phyloP scores from a whole-genome alignment of 2,797 vertebrate species.

The Bradypodion pumilum region DNA sequence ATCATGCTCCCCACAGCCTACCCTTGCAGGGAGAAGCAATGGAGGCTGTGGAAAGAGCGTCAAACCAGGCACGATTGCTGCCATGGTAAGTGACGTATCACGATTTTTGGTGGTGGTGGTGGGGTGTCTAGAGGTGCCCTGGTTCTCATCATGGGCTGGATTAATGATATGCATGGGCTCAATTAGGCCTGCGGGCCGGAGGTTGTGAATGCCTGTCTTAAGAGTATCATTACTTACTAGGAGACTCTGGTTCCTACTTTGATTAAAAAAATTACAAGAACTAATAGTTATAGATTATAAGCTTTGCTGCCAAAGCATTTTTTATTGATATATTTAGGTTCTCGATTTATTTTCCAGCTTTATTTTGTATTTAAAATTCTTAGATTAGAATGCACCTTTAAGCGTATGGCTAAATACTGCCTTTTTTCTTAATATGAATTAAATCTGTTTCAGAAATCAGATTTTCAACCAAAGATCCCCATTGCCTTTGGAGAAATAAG shows the following conservation, averaged over 20 bases:
- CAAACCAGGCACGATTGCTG: too few relatives aligned
- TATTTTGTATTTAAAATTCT: not conserved
- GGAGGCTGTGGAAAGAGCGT: too few relatives aligned
- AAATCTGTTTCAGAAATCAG: conserved; percentile 52
- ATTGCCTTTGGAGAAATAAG: conserved; percentile 38
- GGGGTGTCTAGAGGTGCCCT: too few relatives aligned
- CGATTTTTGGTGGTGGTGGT: too few relatives aligned
- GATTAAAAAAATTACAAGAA: not conserved
- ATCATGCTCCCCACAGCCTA: too few relatives aligned
- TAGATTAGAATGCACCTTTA: not conserved
- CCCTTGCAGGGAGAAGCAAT: too few relatives aligned
- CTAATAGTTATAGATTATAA: not conserved
- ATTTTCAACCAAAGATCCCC: conserved; percentile 35
- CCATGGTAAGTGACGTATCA: too few relatives aligned
- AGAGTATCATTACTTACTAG: not conserved
- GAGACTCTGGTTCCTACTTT: not conserved
- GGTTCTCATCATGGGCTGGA: too few relatives aligned
- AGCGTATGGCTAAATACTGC: not conserved
- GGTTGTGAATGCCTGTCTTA: too few relatives aligned
- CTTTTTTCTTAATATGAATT: not conserved
- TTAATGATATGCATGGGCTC: too few relatives aligned
- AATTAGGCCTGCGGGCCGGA: too few relatives aligned
- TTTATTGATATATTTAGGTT: not conserved
- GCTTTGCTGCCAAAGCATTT: not conserved
- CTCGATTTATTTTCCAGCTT: not conserved